Conservation (phyloP, 2,888 invertebrate species). For the Notocelia uddmanniana region DNA sequence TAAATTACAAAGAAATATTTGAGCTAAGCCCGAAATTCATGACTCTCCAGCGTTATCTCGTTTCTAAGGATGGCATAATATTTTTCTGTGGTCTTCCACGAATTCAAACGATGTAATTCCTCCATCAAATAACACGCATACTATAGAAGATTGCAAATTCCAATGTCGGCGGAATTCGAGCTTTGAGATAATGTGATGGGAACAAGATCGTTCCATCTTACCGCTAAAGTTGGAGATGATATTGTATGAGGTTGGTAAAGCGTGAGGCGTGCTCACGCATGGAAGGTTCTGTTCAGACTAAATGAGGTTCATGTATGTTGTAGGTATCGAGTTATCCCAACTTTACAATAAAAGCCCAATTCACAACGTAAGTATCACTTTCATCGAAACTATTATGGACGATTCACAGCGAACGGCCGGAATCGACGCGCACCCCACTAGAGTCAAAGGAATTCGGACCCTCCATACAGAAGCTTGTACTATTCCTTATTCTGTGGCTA, state of each 20-base stretch:
- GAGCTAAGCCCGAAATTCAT: not conserved
- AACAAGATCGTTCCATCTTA: not conserved
- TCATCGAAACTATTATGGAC: too few species aligned
- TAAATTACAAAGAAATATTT: too few species aligned
- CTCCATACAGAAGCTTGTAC: too few species aligned
- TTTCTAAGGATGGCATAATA: not conserved
- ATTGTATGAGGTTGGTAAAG: not conserved
- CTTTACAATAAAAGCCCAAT: not conserved
- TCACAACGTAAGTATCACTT: too few species aligned
- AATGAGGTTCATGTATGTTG: not conserved
- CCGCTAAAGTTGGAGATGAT: not conserved
- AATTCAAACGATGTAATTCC: not conserved
- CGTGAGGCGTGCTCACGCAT: not conserved
- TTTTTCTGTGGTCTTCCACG: not conserved
- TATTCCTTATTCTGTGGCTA: too few species aligned
- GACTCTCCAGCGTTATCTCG: not conserved
- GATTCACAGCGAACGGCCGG: too few species aligned
- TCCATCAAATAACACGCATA: slow-evolving; percentile 12
- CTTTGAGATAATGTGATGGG: slow-evolving; percentile 16
- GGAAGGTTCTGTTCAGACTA: not conserved
- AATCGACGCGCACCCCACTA: too few species aligned
- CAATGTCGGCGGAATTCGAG: slow-evolving; percentile 18
- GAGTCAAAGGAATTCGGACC: too few species aligned
- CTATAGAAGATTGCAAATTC: slow-evolving; percentile 39
- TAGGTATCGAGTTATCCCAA: not conserved